Percentiles rank a stretch among this genome's conserved stretches.
These are phyloP conservation scores for Pandion haliaetus DNA, from an alignment of 2,113 vertebrate species.

Conservation along the genomic window DNA sequence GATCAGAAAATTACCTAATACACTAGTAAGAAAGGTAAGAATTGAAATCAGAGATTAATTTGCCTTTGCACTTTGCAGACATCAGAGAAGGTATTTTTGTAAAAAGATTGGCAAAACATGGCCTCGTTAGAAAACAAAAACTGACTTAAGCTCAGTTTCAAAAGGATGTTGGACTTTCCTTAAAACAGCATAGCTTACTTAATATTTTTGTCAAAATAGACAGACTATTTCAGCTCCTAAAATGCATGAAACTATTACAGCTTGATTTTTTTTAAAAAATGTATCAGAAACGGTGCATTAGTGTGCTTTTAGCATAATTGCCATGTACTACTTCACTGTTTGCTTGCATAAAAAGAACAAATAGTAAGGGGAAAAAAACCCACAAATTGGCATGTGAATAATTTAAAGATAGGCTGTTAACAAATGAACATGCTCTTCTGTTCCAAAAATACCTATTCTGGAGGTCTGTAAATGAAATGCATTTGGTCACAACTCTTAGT, in stretches of 20 bases:
- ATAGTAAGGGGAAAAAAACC: neutral
- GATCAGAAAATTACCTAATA: slow-evolving; percentile 90
- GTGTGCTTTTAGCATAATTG: neutral
- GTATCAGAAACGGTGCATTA: neutral
- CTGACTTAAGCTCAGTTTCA: neutral
- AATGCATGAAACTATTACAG: neutral
- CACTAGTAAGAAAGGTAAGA: slow-evolving; percentile 86
- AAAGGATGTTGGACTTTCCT: neutral
- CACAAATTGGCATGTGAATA: neutral
- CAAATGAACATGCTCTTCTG: neutral
- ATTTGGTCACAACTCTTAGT: neutral
- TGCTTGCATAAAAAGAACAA: neutral
- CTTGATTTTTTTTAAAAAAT: neutral
- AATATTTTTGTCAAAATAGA: neutral
- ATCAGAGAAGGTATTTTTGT: neutral
- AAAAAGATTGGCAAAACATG: neutral
- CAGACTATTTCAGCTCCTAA: neutral
- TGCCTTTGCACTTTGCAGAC: neutral
- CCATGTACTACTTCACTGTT: neutral
- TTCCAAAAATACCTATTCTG: neutral
- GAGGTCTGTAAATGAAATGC: neutral
- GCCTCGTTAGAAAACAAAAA: neutral
- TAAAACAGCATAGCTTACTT: neutral
- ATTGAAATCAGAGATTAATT: neutral
- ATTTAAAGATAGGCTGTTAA: neutral